Conservation (phyloP, 2,113 vertebrate genomes). For the Solenodon paradoxus region DNA sequence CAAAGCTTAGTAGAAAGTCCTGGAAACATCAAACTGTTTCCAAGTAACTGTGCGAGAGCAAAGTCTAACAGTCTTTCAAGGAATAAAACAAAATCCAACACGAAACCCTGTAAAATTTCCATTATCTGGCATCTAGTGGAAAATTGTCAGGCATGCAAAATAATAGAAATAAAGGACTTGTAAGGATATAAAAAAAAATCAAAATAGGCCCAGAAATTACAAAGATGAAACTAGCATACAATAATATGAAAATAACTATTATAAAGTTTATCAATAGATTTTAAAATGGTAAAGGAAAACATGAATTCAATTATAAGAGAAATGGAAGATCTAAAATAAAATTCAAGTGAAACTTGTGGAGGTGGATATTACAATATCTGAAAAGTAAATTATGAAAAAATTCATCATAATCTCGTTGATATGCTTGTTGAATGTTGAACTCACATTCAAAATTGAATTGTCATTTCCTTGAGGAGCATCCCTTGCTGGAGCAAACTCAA, state of each 20-base stretch:
- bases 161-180: neutral
- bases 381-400: neutral
- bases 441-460: neutral
- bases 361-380: neutral
- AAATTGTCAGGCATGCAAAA: neutral
- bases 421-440: no score
- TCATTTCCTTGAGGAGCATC: neutral
- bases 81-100: constrained; percentile 46
- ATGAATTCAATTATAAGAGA: neutral
- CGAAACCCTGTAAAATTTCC: neutral
- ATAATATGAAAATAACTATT: neutral
- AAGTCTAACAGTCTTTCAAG: neutral
- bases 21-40: neutral
- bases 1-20: neutral
- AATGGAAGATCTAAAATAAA: neutral
- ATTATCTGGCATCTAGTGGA: neutral
- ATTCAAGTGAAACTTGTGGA: neutral
- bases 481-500: neutral
- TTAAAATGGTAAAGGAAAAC: neutral
- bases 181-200: neutral
- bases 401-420: neutral
- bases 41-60: neutral
- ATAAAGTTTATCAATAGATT: neutral
- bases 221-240: neutral
- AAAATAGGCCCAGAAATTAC: neutral